Evolutionary conservation across 2,888 invertebrate species (phyloP), one percentile per base, ranked within the genome.

Genomic region (Caenorhabditis uteleia): DNA sequence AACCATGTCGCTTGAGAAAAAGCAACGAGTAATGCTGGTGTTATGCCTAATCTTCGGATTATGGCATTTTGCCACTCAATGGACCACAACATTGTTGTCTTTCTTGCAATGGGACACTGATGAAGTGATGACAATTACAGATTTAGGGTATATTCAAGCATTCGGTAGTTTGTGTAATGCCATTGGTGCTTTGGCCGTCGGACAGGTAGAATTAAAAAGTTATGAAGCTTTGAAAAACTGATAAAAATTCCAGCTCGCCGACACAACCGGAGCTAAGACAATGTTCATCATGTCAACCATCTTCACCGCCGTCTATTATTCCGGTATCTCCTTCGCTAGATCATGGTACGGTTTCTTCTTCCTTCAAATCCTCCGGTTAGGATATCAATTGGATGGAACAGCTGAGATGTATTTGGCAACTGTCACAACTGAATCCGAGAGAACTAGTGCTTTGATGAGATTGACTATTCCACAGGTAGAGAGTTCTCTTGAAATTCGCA

Each of bases 371-470:
- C 54, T 83, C 18, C 75, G 83, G 23, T 54, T 82, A 48, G 83
- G 80, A 18, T 83, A 80, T 60, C 82, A 82, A 49, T 68, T 82
- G 23, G 82, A 82, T 57, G 70, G 72, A 56, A 81, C 79, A 16
- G 81, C 82, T 18, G 82, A 82, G 54, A 82, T 83, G 82, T 83
- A 82, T 54, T 53, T 83, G 54, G 83, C 83, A 8, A 83, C 83
- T 1, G 76, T 77, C 3, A 80, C 83, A 21, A 79, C 79, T 3
- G 83, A 83, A 55, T 62, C 79, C 20, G 81, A 83, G 43, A 62
- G 82, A 48, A 81, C 82, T 18, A 64, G 69, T 10, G 78, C 82
- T 20, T 64, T 82, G 34, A 75, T 82, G 79, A 67, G 71, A 50
- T 72, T 82, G 20, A 75, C 78, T 38, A 65, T 82, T 36, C 82